Conservation (phyloP, 2,888 invertebrate species). For the Epiblema foenella region DNA sequence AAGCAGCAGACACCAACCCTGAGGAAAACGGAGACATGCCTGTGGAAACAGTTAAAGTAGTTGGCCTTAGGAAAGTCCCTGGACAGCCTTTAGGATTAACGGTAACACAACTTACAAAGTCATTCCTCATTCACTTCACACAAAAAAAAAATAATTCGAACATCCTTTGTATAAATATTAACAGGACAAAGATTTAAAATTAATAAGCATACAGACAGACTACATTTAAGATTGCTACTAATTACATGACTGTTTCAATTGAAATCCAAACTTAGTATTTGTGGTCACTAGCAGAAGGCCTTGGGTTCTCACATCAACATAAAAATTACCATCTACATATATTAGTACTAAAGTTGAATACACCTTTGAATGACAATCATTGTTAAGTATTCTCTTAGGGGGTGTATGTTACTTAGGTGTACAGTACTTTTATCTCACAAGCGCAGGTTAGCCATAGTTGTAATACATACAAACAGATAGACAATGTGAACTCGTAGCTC, state of each 20-base stretch:
- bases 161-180: no score
- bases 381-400: no score
- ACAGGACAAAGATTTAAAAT: no score
- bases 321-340: neutral
- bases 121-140: no score
- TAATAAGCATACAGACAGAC: neutral
- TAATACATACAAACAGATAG: no score
- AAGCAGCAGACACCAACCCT: slow-evolving; percentile 59
- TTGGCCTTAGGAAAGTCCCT: slow-evolving; percentile 92
- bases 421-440: no score
- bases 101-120: slow-evolving; percentile 63
- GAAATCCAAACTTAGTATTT: neutral
- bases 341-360: no score
- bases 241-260: neutral
- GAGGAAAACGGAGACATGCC: slow-evolving; percentile 87
- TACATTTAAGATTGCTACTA: neutral
- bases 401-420: no score
- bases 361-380: no score
- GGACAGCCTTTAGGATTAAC: slow-evolving; percentile 95
- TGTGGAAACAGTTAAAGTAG: slow-evolving; percentile 93
- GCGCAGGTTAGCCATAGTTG: no score
- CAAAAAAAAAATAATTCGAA: no score
- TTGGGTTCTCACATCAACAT: neutral
- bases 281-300: neutral
- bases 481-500: no score